Conservation (phyloP, 2,113 vertebrate genomes). For the Oryzias curvinotus region DNA sequence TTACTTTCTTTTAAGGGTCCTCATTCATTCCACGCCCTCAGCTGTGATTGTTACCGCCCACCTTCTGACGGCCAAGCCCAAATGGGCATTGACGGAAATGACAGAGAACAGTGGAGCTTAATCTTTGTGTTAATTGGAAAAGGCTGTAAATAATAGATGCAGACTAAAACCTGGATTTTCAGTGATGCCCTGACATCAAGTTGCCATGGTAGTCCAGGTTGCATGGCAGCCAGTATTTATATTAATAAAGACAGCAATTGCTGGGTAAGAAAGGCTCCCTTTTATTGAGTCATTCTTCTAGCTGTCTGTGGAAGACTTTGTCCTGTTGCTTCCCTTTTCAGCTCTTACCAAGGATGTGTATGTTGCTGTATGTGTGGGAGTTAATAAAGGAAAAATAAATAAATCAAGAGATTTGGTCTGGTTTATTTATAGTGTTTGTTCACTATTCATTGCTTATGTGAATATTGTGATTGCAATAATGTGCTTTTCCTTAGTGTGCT, state of each 20-base stretch:
- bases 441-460: not conserved
- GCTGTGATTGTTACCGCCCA: constrained; percentile 53
- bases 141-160: constrained; percentile 75
- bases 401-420: not conserved
- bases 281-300: constrained; percentile 54
- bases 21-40: constrained; percentile 15
- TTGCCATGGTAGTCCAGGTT: constrained; percentile 48
- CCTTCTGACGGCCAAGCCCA: constrained; percentile 51
- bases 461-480: not conserved
- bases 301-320: constrained; percentile 24
- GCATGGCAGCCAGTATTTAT: constrained; percentile 52
- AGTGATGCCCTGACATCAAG: constrained; percentile 56
- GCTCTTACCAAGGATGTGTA: constrained; percentile 17
- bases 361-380: not conserved
- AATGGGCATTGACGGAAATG: constrained; percentile 67
- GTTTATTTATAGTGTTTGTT: not conserved
- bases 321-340: constrained; percentile 22
- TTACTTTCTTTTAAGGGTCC: constrained; percentile 3
- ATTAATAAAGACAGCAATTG: constrained; percentile 57
- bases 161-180: constrained; percentile 68
- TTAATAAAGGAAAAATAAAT: constrained; percentile 29
- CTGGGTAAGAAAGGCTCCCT: constrained; percentile 45
- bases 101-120: constrained; percentile 36
- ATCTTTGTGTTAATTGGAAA: constrained; percentile 71
- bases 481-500: constrained; percentile 4